Conservation (phyloP, 2,888 invertebrate species). For the Cerastoderma edule region DNA sequence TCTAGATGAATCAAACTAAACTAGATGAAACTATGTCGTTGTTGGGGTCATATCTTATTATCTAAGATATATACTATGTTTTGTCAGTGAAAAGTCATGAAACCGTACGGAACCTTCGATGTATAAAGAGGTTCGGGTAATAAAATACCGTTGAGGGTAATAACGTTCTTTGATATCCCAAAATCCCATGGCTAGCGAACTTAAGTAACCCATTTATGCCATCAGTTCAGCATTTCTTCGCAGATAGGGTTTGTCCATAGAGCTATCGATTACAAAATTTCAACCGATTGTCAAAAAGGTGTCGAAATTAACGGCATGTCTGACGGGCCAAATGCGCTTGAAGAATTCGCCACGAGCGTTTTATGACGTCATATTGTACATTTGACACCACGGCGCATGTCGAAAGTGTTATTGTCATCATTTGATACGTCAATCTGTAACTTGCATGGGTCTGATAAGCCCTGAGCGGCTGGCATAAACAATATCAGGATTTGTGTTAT, state of each 20-base stretch:
- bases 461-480: constrained; percentile 15
- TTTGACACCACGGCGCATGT: constrained; percentile 28
- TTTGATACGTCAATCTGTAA: constrained; percentile 27
- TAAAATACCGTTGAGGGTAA: constrained; percentile 10
- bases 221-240: background rate
- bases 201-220: too few species aligned
- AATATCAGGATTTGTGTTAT: constrained; percentile 22
- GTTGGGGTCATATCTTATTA: too few species aligned
- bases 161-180: constrained; percentile 8
- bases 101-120: too few species aligned
- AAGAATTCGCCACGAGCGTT: constrained; percentile 24
- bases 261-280: constrained; percentile 25
- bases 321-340: constrained; percentile 2
- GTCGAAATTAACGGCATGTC: constrained; percentile 31
- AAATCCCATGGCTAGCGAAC: background rate
- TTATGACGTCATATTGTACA: constrained; percentile 19
- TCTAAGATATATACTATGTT: too few species aligned
- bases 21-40: too few species aligned
- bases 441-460: constrained; percentile 28
- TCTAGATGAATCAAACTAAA: too few species aligned
- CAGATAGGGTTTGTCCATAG: background rate
- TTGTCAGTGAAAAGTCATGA: too few species aligned
- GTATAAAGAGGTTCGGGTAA: background rate
- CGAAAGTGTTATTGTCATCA: constrained; percentile 28
- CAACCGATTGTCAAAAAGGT: constrained; percentile 29